Percentiles rank a stretch among this genome's conserved stretches.
Evolutionary conservation across 2,797 vertebrate genomes (phyloP).

Genomic region (Eurystomus glaucurus): DNA sequence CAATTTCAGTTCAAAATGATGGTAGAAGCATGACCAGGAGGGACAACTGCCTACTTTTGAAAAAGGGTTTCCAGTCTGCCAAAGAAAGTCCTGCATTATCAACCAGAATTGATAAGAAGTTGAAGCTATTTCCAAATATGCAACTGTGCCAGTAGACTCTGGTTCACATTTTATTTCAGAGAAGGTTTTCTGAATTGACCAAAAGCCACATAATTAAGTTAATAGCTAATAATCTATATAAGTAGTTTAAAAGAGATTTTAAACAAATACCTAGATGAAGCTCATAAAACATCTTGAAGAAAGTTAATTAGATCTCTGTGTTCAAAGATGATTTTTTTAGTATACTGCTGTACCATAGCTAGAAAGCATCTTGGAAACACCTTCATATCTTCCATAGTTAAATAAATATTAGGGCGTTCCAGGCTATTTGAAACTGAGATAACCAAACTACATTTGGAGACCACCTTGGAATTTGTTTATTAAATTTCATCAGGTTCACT

Average conservation of each 20-base stretch:
- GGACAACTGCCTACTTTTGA: background rate
- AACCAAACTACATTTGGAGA: constrained; percentile 18
- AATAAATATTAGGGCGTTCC: constrained; percentile 33
- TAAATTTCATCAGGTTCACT: constrained; percentile 12
- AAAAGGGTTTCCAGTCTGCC: background rate
- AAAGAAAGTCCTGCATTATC: background rate
- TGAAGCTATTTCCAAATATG: background rate
- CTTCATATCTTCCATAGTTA: constrained; percentile 7
- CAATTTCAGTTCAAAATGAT: constrained; percentile 26
- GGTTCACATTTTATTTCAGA: constrained; percentile 10
- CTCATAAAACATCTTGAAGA: constrained; percentile 34
- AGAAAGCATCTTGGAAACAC: constrained; percentile 38
- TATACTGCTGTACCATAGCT: background rate
- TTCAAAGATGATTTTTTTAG: constrained; percentile 46
- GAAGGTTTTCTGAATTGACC: background rate
- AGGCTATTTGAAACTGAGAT: constrained; percentile 28
- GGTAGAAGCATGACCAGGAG: background rate
- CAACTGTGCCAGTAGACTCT: background rate
- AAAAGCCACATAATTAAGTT: background rate
- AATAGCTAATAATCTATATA: constrained; percentile 26
- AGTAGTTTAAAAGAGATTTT: constrained; percentile 29
- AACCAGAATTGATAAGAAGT: background rate
- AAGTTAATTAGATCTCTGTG: constrained; percentile 39
- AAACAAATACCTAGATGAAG: constrained; percentile 3
- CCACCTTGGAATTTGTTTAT: constrained; percentile 39